Evolutionary conservation across 1,140 invertebrate species (phyloP).

Genomic region (Drosophila ficusphila): DNA sequence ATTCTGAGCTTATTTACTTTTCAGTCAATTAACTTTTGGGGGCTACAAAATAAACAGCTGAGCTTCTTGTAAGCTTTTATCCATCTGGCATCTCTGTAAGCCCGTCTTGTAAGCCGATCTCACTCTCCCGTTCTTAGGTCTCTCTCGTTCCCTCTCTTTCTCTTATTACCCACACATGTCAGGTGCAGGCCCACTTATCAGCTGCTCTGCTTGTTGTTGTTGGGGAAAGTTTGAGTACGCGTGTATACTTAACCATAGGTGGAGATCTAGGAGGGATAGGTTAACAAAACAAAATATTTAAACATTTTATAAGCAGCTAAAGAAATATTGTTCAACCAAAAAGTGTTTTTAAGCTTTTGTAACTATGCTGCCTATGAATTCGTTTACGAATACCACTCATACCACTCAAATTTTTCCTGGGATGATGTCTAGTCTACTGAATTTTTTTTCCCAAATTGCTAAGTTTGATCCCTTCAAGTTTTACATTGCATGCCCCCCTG

Average conservation of each 20-base stretch:
- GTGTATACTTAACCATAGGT: constrained; percentile 4
- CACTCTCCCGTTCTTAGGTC: background rate
- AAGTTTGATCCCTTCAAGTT: background rate
- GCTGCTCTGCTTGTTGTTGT: constrained; percentile 57
- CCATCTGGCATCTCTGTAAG: constrained; percentile 55
- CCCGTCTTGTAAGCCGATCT: constrained; percentile 28
- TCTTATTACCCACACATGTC: constrained; percentile 22
- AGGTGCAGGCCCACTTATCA: constrained; percentile 45
- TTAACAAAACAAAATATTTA: no score
- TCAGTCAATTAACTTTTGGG: constrained; percentile 14
- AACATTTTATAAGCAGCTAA: no score
- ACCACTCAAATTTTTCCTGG: no score
- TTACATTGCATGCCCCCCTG: background rate
- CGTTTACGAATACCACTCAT: no score
- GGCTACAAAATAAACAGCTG: constrained; percentile 45
- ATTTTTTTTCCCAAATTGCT: no score
- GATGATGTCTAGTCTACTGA: no score
- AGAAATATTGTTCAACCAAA: no score
- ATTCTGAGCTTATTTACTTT: constrained; percentile 12
- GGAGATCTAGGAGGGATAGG: background rate
- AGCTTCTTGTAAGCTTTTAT: constrained; percentile 28
- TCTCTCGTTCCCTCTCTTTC: background rate
- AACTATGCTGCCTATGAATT: no score
- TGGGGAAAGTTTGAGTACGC: constrained; percentile 73
- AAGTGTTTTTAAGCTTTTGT: no score